Percentiles rank a stretch among this genome's conserved stretches.
Conservation (phyloP, 1,140 invertebrate species). For the Cyrtorhinus lividipennis region DNA sequence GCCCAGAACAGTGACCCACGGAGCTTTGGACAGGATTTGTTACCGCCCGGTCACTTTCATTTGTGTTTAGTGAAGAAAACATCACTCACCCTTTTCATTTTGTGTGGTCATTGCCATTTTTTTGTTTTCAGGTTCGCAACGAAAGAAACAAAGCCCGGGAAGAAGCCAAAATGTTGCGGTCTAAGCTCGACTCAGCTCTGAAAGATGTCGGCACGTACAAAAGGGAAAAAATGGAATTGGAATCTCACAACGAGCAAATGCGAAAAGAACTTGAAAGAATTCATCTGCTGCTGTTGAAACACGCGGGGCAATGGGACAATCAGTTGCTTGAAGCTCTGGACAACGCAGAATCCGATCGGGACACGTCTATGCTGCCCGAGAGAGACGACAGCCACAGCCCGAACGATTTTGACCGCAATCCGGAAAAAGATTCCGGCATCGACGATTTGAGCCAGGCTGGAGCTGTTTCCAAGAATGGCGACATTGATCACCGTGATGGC, state of each 20-base stretch:
- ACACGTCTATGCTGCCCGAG: slow-evolving; percentile 26
- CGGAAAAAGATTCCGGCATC: slow-evolving; percentile 30
- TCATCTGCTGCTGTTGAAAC: slow-evolving; percentile 47
- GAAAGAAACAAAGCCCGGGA: slow-evolving; percentile 77
- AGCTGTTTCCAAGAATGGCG: slow-evolving; percentile 38
- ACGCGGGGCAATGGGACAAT: slow-evolving; percentile 34
- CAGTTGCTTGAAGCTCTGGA: slow-evolving; percentile 34
- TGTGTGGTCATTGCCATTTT: slow-evolving; percentile 5
- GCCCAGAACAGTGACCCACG: too few species aligned
- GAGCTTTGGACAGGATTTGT: too few species aligned
- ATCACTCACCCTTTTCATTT: too few species aligned
- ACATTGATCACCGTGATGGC: slow-evolving; percentile 8
- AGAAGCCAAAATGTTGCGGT: slow-evolving; percentile 64
- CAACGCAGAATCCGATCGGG: slow-evolving; percentile 32
- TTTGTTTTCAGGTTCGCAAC: slow-evolving; percentile 44
- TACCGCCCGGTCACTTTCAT: background rate
- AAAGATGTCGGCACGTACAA: slow-evolving; percentile 64
- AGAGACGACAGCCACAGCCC: slow-evolving; percentile 17
- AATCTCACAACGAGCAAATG: slow-evolving; percentile 62
- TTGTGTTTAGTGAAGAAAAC: too few species aligned
- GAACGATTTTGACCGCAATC: background rate
- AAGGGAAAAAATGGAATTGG: slow-evolving; percentile 64
- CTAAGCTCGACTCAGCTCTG: slow-evolving; percentile 58
- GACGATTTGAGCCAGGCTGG: slow-evolving; percentile 44
- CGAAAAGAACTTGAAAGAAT: slow-evolving; percentile 67